Evolutionary conservation across 2,797 vertebrate genomes (phyloP).

Genomic region (Nyctalus aviator): DNA sequence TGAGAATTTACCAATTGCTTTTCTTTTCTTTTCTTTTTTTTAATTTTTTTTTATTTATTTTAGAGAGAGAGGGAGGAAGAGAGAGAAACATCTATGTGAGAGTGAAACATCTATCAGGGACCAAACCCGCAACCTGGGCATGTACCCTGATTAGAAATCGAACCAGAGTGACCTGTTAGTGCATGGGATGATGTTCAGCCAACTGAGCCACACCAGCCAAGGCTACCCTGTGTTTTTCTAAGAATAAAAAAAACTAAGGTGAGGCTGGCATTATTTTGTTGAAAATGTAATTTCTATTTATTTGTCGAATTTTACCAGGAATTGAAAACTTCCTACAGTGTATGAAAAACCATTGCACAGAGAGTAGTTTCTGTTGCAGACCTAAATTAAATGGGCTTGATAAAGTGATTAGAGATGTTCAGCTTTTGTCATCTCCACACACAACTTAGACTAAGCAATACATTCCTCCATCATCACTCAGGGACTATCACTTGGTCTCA

Average conservation of each 20-base stretch:
- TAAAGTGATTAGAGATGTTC: background rate
- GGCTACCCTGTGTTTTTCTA: background rate
- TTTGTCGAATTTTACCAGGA: background rate
- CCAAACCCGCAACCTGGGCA: no score
- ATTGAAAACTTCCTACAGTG: background rate
- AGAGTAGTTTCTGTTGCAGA: background rate
- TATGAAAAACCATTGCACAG: background rate
- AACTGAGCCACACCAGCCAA: no score
- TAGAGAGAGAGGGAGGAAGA: no score
- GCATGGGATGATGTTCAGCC: no score
- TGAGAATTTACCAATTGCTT: background rate
- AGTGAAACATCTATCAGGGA: no score
- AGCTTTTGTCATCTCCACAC: slow-evolving; percentile 33
- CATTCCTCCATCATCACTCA: background rate
- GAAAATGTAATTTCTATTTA: background rate
- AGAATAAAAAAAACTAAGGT: background rate
- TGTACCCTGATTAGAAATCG: no score
- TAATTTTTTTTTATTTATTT: no score
- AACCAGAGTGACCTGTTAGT: no score
- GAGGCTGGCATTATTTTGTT: background rate
- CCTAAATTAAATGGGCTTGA: background rate
- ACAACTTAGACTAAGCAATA: slow-evolving; percentile 29
- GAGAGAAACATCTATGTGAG: no score
- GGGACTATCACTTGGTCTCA: slow-evolving; percentile 33
- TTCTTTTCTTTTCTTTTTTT: background rate